phyloP scores from a whole-genome alignment of 2,888 invertebrate genomes.

The Acronicta leporina region DNA sequence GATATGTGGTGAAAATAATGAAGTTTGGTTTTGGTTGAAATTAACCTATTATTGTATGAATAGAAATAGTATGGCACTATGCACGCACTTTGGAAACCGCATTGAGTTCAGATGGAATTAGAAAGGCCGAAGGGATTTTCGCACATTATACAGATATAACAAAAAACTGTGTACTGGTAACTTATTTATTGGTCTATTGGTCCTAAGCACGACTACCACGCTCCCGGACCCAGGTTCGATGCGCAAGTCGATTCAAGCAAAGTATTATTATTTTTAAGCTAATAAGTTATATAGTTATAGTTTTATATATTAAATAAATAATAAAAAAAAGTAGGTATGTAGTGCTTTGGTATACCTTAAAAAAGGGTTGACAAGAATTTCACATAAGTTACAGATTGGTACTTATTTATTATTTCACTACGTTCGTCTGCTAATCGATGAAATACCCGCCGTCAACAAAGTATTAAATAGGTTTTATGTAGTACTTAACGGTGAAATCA shows the following conservation, averaged over 20 bases:
- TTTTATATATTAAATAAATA: too few species aligned
- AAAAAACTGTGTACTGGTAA: too few species aligned
- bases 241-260: too few species aligned
- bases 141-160: background rate
- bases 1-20: conserved; percentile 59
- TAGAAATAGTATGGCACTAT: conserved; percentile 26
- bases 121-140: conserved; percentile 32
- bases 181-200: too few species aligned
- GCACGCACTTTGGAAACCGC: conserved; percentile 42
- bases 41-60: conserved; percentile 50
- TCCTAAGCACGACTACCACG: too few species aligned
- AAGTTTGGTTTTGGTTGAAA: conserved; percentile 55
- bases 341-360: too few species aligned
- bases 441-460: background rate
- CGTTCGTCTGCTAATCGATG: background rate
- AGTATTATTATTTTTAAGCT: too few species aligned
- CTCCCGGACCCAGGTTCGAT: too few species aligned
- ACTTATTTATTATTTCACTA: background rate
- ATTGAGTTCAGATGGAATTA: conserved; percentile 34
- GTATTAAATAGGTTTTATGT: background rate
- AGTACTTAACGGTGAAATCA: conserved; percentile 14
- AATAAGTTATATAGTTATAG: too few species aligned
- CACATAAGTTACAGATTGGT: too few species aligned
- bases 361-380: too few species aligned
- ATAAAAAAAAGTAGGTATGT: too few species aligned